Conservation (phyloP, 2,113 vertebrate species). For the Gobiocypris rarus region DNA sequence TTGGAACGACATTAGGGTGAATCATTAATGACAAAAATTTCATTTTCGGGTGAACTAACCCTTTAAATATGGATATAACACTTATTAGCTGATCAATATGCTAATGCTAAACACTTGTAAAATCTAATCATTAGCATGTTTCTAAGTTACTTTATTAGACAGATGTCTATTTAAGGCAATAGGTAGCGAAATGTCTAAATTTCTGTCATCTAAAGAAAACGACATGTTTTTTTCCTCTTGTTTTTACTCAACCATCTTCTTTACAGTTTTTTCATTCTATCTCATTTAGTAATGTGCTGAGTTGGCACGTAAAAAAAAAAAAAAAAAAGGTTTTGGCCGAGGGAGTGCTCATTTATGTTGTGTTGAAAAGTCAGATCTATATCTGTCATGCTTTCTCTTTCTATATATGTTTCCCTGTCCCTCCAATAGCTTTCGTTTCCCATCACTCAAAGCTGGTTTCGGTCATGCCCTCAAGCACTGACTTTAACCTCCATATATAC, state of each 20-base stretch:
- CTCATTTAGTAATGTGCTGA: neutral
- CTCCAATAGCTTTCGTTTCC: conserved; percentile 4
- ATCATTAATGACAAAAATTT: too few relatives aligned
- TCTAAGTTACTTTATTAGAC: neutral
- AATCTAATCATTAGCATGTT: neutral
- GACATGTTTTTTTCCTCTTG: neutral
- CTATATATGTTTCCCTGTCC: conserved; percentile 20
- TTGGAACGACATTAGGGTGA: too few relatives aligned
- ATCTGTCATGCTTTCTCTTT: conserved; percentile 16
- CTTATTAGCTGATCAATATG: too few relatives aligned
- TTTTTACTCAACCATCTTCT: neutral
- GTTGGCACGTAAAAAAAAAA: neutral
- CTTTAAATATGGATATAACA: too few relatives aligned
- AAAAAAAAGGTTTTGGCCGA: neutral
- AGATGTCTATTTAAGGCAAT: neutral
- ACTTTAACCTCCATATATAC: conserved; percentile 45
- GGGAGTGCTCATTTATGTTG: neutral
- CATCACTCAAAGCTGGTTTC: conserved; percentile 42
- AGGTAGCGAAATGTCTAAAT: neutral
- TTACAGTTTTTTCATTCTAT: neutral
- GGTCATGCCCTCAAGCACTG: conserved; percentile 49
- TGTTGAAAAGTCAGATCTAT: conserved; percentile 10
- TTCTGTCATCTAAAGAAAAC: too few relatives aligned
- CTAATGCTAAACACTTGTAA: too few relatives aligned
- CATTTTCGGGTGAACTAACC: too few relatives aligned